Evolutionary conservation across 2,888 invertebrate genomes (phyloP), one percentile per base, ranked within the genome.

Genomic region (Beris morrisii): DNA sequence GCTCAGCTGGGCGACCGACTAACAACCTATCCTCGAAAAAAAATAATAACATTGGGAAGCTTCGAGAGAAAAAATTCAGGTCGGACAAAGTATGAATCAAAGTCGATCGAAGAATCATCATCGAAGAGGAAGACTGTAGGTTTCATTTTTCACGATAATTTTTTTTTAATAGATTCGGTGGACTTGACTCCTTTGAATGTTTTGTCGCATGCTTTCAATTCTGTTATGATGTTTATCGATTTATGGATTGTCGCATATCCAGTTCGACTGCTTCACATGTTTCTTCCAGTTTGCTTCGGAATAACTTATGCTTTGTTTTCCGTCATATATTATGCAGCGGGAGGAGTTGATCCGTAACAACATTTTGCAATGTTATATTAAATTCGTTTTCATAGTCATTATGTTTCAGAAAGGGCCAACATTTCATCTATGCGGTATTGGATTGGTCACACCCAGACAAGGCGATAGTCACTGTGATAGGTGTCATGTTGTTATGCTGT

Each of bases 151-250:
- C 15, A 28, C 9, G 7, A 53, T 9, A 57, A 11, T 64, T 75
- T 76, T 50, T n/a, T 3, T 13, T 50, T 59, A 50, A 4, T 78
- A 87, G 87, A 82, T 73, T 84, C 85, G 57, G 87, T 88, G 70
- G 79, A 81, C 52, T 78, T 89, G 53, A 88, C 89, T 75, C 83
- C 85, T 0, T 81, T 90, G 50, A 92, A 91, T 78, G 78, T 91
- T 15, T 81, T 91, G 61, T 85, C 89, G 0, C 93, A 94, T 77
- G 88, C 87, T 11, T 85, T 86, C 70, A 93, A 93, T 81, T 89
- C 90, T 0, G 72, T 89, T 9, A 79, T 90, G 69, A 90, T 92
- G 87, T 76, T 91, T 46, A 69, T 87, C 4, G 93, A 94, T 79
- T 77, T 92, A 54, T 83, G 84, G 65, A 81, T 93, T 59, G 88